Base-by-base conservation (phyloP, 2,797 vertebrate species). In the Lacerta bilineata region DNA sequence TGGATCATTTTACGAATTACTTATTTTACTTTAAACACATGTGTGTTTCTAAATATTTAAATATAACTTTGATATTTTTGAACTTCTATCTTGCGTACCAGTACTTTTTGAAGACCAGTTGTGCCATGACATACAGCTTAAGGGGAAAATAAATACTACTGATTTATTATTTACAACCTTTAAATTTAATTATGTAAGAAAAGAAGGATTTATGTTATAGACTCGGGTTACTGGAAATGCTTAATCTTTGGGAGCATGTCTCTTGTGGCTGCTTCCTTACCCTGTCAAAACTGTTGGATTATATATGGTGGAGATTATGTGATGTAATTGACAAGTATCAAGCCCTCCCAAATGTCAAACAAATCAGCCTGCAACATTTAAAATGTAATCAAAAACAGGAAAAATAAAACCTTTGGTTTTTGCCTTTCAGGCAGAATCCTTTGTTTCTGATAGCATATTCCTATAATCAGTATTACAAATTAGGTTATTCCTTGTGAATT, bases 401-500 rank as follows among this genome's bases (percentile, higher is more conserved):
- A 33, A n/a, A 75, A 18, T 9, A 46, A 3, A 91, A 72, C 1
- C 9, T 15, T 17, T 20, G 15, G 18, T 43, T 81, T 81, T 80
- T 68, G 8, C 46, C 18, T 0, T 0, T 17, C 50, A 41, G 59
- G 84, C 83, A 46, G 0, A 64, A 33, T 66, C 0, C 15, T 71
- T 39, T 8, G 59, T 39, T 55, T 9, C 27, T 41, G 0, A 55
- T 6, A 50, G 2, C 33, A 8, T 17, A 7, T 8, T 1, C 0
- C 0, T 0, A 64, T 36, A 0, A 4, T 9, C 33, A 50, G 0
- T n/a, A 55, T 0, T 0, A 1, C n/a, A 15, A 66, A 72, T 23
- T 2, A 46, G 0, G 29, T 36, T 13, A 29, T 20, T 41, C 6
- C 0, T 36, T 18, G n/a, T n/a, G 55, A 87, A 43, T 7, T 0